Conservation (phyloP, 2,113 vertebrate species). For the Actenoides hombroni region DNA sequence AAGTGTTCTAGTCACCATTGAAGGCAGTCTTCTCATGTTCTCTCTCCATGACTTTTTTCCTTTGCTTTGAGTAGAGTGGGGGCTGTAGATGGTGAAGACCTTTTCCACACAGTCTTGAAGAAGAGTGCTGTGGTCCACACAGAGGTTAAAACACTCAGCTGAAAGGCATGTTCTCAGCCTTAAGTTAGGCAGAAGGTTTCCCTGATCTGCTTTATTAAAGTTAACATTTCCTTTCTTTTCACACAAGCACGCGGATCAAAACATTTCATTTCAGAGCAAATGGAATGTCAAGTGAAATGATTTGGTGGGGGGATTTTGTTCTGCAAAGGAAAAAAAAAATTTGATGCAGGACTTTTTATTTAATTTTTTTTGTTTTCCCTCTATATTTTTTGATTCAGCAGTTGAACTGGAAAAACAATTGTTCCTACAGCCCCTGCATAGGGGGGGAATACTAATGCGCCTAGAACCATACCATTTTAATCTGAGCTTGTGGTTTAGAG, state of each 20-base stretch:
- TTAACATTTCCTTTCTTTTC: neutral
- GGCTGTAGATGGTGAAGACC: neutral
- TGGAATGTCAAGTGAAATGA: slow-evolving; percentile 14
- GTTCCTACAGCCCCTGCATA: neutral
- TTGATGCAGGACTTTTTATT: neutral
- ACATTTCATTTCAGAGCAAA: slow-evolving; percentile 21
- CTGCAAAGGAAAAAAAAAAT: neutral
- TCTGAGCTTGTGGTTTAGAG: neutral
- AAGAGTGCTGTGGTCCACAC: neutral
- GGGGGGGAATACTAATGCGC: neutral
- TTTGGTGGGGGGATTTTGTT: neutral
- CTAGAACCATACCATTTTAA: neutral
- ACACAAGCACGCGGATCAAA: neutral
- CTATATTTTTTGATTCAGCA: neutral
- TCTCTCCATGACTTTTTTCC: neutral
- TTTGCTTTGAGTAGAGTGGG: too few relatives aligned
- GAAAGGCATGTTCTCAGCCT: neutral
- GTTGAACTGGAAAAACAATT: neutral
- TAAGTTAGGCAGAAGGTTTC: neutral
- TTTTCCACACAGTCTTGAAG: neutral
- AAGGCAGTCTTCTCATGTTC: neutral
- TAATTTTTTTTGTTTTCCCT: neutral
- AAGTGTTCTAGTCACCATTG: neutral
- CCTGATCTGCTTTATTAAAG: neutral
- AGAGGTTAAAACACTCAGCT: neutral